phyloP scores from a whole-genome alignment of 2,888 invertebrate genomes.

The Acanthosepion esculentum region DNA sequence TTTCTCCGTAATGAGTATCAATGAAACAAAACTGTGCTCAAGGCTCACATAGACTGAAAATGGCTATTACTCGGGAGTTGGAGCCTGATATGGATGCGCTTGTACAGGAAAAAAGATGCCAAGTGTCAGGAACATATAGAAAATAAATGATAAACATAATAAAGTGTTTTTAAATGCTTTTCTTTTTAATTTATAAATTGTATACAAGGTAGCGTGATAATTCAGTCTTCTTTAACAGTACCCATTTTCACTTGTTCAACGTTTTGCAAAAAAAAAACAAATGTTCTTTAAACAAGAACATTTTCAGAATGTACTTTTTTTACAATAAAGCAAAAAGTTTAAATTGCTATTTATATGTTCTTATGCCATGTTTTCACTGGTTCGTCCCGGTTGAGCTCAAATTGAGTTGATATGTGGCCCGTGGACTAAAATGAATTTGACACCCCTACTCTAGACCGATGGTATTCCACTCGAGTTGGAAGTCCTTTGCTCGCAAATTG shows the following conservation, averaged over 20 bases:
- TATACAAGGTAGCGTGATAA: background rate
- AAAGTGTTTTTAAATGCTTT: background rate
- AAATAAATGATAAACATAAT: background rate
- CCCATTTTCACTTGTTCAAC: background rate
- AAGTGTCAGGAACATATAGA: background rate
- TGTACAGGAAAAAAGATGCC: background rate
- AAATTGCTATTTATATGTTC: background rate
- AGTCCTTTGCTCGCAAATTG: too few relatives aligned
- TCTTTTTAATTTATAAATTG: slow-evolving; percentile 11
- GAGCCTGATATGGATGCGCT: background rate
- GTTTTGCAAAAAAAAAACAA: background rate
- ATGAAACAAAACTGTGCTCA: too few relatives aligned
- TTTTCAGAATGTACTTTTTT: background rate
- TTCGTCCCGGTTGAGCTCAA: too few relatives aligned
- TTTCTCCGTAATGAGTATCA: too few relatives aligned
- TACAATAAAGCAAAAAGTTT: background rate
- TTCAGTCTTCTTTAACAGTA: background rate
- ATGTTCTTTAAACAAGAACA: background rate
- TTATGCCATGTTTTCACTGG: too few relatives aligned
- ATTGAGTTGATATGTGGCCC: too few relatives aligned
- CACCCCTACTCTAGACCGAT: too few relatives aligned
- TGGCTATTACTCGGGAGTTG: background rate
- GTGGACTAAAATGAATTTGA: too few relatives aligned
- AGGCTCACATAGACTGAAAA: background rate
- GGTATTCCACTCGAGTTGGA: too few relatives aligned